Conservation (phyloP, 1,140 invertebrate genomes). For the Pogonus chalceus region DNA sequence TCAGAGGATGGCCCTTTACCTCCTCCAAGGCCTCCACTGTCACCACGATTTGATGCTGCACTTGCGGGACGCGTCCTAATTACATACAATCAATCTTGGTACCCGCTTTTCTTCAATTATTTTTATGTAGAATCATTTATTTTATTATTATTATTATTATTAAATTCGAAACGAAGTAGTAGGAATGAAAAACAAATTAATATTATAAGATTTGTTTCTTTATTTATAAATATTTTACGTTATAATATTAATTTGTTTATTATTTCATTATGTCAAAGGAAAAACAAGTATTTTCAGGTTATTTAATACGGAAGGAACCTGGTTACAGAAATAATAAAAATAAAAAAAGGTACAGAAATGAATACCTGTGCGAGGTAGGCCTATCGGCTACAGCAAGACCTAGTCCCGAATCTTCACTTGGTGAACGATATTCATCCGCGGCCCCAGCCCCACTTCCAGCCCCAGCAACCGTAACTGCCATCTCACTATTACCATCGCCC, state of each 20-base stretch:
- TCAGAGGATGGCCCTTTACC: conserved; percentile 33
- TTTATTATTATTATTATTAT: not conserved
- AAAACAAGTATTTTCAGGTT: too few relatives aligned
- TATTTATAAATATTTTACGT: too few relatives aligned
- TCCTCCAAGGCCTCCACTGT: not conserved
- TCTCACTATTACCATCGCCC: not conserved
- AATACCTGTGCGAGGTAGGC: conserved; percentile 44
- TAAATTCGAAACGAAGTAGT: too few relatives aligned
- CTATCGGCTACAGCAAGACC: conserved; percentile 62
- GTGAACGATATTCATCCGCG: conserved; percentile 57
- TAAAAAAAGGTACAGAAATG: not conserved
- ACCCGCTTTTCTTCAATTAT: not conserved
- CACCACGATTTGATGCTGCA: not conserved
- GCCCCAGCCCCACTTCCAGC: conserved; percentile 31
- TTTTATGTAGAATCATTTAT: not conserved
- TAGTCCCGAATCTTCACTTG: conserved; percentile 74
- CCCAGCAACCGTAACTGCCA: conserved; percentile 18
- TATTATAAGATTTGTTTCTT: too few relatives aligned
- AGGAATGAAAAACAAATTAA: too few relatives aligned
- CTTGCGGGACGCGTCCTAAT: not conserved
- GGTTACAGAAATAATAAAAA: not conserved
- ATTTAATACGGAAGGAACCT: too few relatives aligned
- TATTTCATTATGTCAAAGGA: too few relatives aligned
- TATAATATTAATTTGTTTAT: too few relatives aligned
- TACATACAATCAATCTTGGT: not conserved